These are phyloP conservation scores for Euwallacea fornicatus DNA, from an alignment of 1,140 invertebrate species.

Conservation along the genomic window DNA sequence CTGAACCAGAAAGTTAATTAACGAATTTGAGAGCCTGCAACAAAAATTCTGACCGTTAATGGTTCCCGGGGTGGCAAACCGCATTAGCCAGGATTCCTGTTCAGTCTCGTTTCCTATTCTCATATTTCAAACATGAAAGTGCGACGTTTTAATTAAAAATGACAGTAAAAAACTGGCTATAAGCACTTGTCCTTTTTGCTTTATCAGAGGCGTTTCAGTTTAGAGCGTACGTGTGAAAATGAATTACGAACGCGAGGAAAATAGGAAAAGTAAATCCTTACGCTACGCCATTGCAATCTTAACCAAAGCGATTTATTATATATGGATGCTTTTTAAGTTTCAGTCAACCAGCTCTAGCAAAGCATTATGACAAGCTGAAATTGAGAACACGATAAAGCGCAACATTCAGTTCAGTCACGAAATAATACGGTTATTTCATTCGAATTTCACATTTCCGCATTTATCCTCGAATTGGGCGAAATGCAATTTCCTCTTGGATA, in stretches of 20 bases:
- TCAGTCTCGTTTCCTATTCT: constrained; percentile 24
- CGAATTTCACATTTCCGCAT: constrained; percentile 13
- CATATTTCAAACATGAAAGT: constrained; percentile 36
- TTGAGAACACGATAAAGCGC: too few relatives aligned
- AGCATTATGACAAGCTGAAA: too few relatives aligned
- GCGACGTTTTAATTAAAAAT: constrained; percentile 35
- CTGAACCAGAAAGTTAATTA: constrained; percentile 26
- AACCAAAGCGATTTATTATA: too few relatives aligned
- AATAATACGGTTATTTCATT: constrained; percentile 16
- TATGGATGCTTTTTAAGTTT: too few relatives aligned
- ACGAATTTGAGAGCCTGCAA: constrained; percentile 32
- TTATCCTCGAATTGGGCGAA: constrained; percentile 12
- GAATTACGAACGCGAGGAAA: background rate
- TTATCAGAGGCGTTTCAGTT: constrained; percentile 9
- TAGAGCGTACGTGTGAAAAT: constrained; percentile 6
- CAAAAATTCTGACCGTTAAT: constrained; percentile 29
- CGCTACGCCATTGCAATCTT: background rate
- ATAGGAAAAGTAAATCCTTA: constrained; percentile 10
- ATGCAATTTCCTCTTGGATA: constrained; percentile 19
- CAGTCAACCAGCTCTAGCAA: too few relatives aligned
- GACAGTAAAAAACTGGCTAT: constrained; percentile 25
- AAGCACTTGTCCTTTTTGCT: constrained; percentile 11
- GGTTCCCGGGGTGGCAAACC: constrained; percentile 31
- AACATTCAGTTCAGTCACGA: background rate
- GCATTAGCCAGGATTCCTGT: constrained; percentile 21